Conservation (phyloP, 2,797 vertebrate species). For the Sylvilagus floridanus region DNA sequence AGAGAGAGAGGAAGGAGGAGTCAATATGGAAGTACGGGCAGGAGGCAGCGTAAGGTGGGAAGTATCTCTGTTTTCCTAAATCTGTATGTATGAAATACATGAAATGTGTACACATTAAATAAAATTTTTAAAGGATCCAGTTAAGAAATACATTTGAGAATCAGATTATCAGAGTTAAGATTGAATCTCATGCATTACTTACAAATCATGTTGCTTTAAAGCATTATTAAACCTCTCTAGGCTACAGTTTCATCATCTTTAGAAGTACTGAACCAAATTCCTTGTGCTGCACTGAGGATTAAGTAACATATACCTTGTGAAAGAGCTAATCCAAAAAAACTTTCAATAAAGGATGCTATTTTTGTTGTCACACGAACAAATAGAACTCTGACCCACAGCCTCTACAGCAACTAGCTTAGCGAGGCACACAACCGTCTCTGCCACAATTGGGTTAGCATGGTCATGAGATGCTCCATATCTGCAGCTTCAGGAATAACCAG, state of each 20-base stretch:
- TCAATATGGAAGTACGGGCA: no score
- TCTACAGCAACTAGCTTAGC: background rate
- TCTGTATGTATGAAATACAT: no score
- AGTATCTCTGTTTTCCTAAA: no score
- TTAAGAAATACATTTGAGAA: background rate
- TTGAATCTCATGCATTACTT: slow-evolving; percentile 27
- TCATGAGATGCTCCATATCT: background rate
- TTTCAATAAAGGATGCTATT: slow-evolving; percentile 16
- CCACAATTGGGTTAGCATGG: background rate
- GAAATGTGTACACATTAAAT: no score
- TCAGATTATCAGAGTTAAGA: background rate
- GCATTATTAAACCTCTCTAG: background rate
- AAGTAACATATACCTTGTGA: slow-evolving; percentile 14
- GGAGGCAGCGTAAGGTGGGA: no score
- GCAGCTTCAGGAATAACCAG: background rate
- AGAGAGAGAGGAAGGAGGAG: no score
- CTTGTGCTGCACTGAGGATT: slow-evolving; percentile 16
- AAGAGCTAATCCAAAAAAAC: background rate
- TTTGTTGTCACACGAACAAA: background rate
- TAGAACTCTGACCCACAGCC: background rate
- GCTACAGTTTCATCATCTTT: slow-evolving; percentile 30
- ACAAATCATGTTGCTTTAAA: background rate
- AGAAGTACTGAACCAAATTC: slow-evolving; percentile 6
- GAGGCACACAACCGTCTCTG: background rate
- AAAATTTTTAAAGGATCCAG: no score